Evolutionary conservation across 1,140 invertebrate species (phyloP), one percentile per base, ranked within the genome.

Genomic region (Cydia pomonella): DNA sequence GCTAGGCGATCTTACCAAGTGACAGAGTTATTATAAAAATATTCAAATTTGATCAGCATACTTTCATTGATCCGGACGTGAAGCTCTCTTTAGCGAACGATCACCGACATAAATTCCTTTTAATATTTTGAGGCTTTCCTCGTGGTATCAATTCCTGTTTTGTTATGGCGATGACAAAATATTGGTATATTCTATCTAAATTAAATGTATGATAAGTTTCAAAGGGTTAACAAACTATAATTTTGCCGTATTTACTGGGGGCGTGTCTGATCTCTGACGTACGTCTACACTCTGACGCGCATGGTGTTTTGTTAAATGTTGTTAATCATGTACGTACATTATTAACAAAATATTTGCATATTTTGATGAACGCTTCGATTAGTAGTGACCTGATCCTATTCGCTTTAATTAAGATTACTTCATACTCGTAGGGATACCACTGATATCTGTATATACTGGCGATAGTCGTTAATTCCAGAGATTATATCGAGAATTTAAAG

Each of bases 331-430:
- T 12, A 23, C 21, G 2, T 23, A 59, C 18, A 53, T 6, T 5
- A 53, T 50, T 53, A 18, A 21, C 50, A 5, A 18, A 53, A 59
- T 59, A 59, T 23, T 12, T 59, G 6, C 18, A 59, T 59, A 59
- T 59, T 59, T 59, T 23, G 53, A 59, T 23, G 47, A 50, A 47
- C 16, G n/a, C 50, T 18, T 18, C n/a, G 50, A 53, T 53, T n/a
- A 59, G 9, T 59, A 23, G 18, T 59, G 53, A 59, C 53, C 53
- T 23, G 53, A 59, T 21, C 18, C 6, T 59, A 59, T 59, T 12
- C 9, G 21, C 53, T 59, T 59, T 59, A 59, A 59, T 59, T 59
- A 59, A 59, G 53, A 59, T 59, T 59, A 59, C 53, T 59, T 53
- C n/a, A 53, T 44, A n/a, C 47, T 59, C 53, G 1, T 59, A 59